Conservation (phyloP, 2,113 vertebrate genomes). For the Melanostigma gelatinosum region DNA sequence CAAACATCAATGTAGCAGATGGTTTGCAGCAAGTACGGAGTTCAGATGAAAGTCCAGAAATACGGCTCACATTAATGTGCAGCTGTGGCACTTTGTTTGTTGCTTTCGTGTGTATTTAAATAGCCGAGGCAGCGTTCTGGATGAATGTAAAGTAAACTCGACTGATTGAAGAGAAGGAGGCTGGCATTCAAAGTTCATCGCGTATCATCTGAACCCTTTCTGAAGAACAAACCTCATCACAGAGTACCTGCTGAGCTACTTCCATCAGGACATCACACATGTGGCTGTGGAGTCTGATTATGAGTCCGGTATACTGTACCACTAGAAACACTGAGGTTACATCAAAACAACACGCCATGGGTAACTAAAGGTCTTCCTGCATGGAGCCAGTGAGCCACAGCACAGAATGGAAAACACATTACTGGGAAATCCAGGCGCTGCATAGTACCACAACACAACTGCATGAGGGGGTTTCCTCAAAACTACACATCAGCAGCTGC, state of each 20-base stretch:
- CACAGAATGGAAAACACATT: conserved; percentile 21
- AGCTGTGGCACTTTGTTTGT: not conserved
- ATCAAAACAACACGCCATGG: not conserved
- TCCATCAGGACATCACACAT: not conserved
- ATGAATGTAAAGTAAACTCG: not conserved
- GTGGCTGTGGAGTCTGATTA: not conserved
- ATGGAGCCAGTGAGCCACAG: not conserved
- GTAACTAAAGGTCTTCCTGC: not conserved
- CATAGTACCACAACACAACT: not conserved
- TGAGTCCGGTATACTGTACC: not conserved
- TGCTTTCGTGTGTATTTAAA: not conserved
- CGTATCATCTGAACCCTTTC: too few relatives aligned
- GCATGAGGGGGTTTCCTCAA: not conserved
- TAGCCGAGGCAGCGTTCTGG: not conserved
- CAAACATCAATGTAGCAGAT: not conserved
- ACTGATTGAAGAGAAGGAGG: not conserved
- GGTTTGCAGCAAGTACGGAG: too few relatives aligned
- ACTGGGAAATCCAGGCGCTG: not conserved
- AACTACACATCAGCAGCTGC: not conserved
- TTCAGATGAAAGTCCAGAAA: not conserved
- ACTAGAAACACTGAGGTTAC: not conserved
- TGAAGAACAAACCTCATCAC: not conserved
- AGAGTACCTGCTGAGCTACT: not conserved
- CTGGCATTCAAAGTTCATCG: too few relatives aligned
- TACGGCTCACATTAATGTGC: not conserved